Evolutionary conservation across 2,113 vertebrate genomes (phyloP), one percentile per base, ranked within the genome.

Genomic region (Psittacula cyanocephala): DNA sequence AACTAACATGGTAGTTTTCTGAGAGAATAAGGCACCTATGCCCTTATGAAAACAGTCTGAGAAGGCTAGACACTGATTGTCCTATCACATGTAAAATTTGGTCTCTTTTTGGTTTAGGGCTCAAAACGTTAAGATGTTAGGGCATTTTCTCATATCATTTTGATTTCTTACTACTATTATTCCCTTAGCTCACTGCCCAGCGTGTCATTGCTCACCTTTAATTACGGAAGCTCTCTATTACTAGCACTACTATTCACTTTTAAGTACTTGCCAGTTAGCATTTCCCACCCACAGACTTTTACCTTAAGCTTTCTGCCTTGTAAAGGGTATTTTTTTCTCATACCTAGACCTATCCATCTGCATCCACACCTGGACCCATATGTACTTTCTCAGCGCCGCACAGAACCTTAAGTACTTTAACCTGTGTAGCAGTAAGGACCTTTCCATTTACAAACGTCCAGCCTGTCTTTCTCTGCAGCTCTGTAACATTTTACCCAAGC

Each of bases 351-450:
- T 75, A 28, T 17, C 5, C 28, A 8, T 31, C 35, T 2, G 0
- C 6, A 20, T 47, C 7, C 5, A 23, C 3, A 62, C 1, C 14
- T 29, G 13, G 10, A 20, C 5, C 9, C 8, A 4, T 29, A 15
- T 9, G 0, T 35, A 39, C 20, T 43, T 81, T 67, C 27, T 25
- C 37, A 67, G 3, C 24, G 53, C 6, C 39, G 6, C 13, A 35
- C 5, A 68, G 22, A 65, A 7, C 5, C 47, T 62, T 29, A 55
- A 29, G 16, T 91, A 27, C 11, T 46, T 57, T 29, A 70, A 81
- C 15, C 7, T 59, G 2, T 44, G 24, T 11, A 52, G 16, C 33
- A 52, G 14, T 47, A 41, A 55, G 7, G 15, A 18, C 3, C 3
- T 75, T 87, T 43, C 20, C 2, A 13, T 59, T 57, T 67, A 5